These are phyloP conservation scores for Cactoblastis cactorum DNA, from an alignment of 2,888 invertebrate genomes.

Conservation along the genomic window DNA sequence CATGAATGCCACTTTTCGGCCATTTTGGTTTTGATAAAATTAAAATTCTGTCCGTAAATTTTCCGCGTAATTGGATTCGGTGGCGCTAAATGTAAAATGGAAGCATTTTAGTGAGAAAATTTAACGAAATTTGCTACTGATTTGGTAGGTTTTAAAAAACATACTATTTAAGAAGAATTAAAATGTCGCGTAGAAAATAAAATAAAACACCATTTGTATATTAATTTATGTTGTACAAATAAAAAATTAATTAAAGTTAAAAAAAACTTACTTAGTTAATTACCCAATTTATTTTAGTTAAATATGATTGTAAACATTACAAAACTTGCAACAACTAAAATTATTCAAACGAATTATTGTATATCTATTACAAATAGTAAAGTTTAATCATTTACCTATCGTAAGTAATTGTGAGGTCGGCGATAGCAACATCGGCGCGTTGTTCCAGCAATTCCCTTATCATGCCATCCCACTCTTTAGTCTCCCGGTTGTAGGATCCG, in stretches of 20 bases:
- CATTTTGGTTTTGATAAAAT: neutral
- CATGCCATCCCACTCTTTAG: slow-evolving; percentile 95
- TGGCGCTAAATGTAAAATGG: neutral
- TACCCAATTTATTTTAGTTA: no score
- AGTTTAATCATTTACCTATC: slow-evolving; percentile 86
- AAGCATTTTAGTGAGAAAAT: neutral
- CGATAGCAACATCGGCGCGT: slow-evolving; percentile 96
- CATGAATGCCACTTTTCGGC: neutral
- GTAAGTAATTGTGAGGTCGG: slow-evolving; percentile 98
- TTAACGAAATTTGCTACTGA: neutral
- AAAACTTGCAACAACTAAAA: no score
- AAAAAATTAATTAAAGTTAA: no score
- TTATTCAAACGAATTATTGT: no score
- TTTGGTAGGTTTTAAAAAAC: neutral
- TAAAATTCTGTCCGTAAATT: slow-evolving; percentile 3
- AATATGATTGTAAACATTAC: no score
- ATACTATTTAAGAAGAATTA: no score
- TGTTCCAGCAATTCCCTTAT: slow-evolving; percentile 92
- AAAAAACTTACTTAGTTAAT: no score
- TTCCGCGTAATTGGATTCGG: neutral
- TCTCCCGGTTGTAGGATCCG: slow-evolving; percentile 89
- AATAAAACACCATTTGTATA: no score
- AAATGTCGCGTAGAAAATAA: no score
- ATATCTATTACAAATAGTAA: no score
- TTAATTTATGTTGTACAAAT: no score